These are phyloP conservation scores for Phylloscopus trochiloides DNA, from an alignment of 2,113 vertebrate species.

Conservation along the genomic window DNA sequence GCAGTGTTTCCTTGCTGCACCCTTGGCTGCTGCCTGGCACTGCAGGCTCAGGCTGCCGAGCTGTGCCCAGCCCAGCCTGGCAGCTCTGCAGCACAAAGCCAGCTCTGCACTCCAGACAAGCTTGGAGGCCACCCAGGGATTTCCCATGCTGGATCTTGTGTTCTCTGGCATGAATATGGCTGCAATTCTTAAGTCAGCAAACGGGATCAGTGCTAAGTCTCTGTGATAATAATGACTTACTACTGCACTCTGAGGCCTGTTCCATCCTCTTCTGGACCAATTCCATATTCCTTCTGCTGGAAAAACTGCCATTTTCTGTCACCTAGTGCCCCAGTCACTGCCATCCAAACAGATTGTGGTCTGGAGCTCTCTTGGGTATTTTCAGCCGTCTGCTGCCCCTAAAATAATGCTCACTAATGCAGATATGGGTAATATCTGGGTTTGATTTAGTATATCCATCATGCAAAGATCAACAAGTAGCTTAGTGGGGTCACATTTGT, in stretches of 20 bases:
- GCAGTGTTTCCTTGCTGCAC: not conserved
- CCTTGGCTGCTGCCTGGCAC: not conserved
- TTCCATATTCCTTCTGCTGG: not conserved
- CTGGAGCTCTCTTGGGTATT: not conserved
- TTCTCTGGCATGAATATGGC: not conserved
- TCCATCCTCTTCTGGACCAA: not conserved
- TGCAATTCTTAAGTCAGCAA: conserved; percentile 21
- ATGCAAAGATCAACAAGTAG: not conserved
- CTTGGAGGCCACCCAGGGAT: conserved; percentile 35
- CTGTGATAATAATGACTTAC: not conserved
- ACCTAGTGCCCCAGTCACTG: not conserved
- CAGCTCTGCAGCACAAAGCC: not conserved
- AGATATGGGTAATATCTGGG: not conserved
- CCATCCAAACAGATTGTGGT: not conserved
- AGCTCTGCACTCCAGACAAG: not conserved
- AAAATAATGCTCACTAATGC: not conserved
- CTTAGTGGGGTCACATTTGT: not conserved
- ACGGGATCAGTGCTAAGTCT: not conserved
- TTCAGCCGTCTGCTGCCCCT: not conserved
- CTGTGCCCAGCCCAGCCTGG: not conserved
- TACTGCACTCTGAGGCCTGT: not conserved
- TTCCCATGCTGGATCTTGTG: not conserved
- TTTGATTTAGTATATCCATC: not conserved
- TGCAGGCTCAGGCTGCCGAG: not conserved
- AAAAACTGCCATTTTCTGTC: not conserved